Base-by-base conservation (phyloP, 2,113 vertebrate species). In the Catagonus wagneri region DNA sequence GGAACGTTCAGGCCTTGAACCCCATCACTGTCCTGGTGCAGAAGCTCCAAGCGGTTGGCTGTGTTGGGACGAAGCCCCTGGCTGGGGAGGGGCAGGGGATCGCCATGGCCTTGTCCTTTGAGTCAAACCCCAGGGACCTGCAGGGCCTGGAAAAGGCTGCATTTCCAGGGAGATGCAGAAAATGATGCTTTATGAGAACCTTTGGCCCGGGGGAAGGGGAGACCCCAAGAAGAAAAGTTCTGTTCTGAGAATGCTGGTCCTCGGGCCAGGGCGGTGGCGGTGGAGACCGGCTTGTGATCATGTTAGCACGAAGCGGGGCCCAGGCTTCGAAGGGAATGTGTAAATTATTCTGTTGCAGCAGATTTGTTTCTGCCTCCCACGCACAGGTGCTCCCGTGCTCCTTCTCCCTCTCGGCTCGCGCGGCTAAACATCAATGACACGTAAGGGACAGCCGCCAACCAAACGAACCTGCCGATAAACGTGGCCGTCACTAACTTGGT, bases 331-430 rank as follows among this genome's bases (percentile, higher is more conserved):
- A 32, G 19, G 6, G 61, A 0, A 63, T 50, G 85, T 96, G 97
- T 76, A 87, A 95, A 95, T 97, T 50, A 93, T 93, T 91, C 91
- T 90, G 97, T 97, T 44, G 6, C 94, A 76, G 94, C 89, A 83
- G 95, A 95, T 63, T 85, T 88, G 50, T 88, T 61, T n/a, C 97
- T 14, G 93, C 97, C 94, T 95, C 95, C 96, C 90, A 89, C 93
- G 60, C 96, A 66, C 93, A 69, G 58, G 79, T 63, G 96, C 94
- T 93, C 66, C 93, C 32, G 79, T 63, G 90, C 95, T 95, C 96
- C 95, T 74, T 63, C 58, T 58, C 96, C 97, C 96, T 94, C 76
- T 93, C 52, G 80, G 92, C 96, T 98, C 94, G 5, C 96, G 85
- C 95, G 96, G 96, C 81, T 97, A 72, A 98, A 90, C 69, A 50